Evolutionary conservation across 2,888 invertebrate genomes (phyloP).

Genomic region (Phragmatobia fuliginosa): DNA sequence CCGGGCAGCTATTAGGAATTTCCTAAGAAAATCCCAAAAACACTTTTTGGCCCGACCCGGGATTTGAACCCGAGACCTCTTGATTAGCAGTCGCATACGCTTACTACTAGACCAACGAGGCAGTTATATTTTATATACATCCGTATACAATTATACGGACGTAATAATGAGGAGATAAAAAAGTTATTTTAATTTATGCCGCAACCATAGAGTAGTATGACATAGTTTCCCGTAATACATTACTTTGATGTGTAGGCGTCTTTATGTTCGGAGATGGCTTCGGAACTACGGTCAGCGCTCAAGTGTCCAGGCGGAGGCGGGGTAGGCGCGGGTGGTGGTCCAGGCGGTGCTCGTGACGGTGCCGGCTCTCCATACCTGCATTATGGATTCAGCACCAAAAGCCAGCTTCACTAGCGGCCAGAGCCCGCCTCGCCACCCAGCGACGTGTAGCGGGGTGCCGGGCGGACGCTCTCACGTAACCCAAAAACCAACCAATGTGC

Average conservation of each 20-base stretch:
- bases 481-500: conserved; percentile 18
- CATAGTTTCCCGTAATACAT: background rate
- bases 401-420: conserved; percentile 83
- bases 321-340: conserved; percentile 66
- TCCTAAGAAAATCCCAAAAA: too few species aligned
- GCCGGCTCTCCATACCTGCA: conserved; percentile 88
- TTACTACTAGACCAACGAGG: too few species aligned
- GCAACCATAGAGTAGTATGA: background rate
- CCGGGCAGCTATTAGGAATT: too few species aligned
- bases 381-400: conserved; percentile 88
- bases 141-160: too few species aligned
- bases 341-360: conserved; percentile 77
- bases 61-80: too few species aligned
- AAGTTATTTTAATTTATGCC: too few species aligned
- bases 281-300: conserved; percentile 90
- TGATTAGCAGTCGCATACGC: too few species aligned
- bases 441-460: conserved; percentile 71
- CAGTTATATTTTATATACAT: too few species aligned
- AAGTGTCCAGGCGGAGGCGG: conserved; percentile 87
- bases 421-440: conserved; percentile 77
- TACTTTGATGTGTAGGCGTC: conserved; percentile 84
- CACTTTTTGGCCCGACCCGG: too few species aligned
- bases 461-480: conserved; percentile 45
- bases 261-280: conserved; percentile 91
- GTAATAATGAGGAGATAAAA: too few species aligned